phyloP scores from a whole-genome alignment of 1,140 invertebrate genomes.

The Steinernema feltiae region DNA sequence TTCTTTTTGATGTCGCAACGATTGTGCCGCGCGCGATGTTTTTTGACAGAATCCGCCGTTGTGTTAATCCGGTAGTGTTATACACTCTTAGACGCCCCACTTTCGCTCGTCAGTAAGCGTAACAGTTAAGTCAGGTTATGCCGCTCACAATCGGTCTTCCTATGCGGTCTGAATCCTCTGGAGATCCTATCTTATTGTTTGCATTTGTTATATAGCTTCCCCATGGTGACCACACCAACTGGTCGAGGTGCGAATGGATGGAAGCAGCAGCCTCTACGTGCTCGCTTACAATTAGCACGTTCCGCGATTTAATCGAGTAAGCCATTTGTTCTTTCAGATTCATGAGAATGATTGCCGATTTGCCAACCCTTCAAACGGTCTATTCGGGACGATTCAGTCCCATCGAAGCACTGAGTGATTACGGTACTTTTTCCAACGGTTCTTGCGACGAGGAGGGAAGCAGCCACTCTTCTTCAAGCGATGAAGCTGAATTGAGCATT shows the following conservation, averaged over 20 bases:
- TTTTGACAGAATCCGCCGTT: constrained; percentile 1
- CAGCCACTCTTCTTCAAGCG: neutral
- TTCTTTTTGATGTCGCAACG: neutral
- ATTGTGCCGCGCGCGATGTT: neutral
- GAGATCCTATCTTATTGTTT: neutral
- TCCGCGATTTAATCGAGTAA: neutral
- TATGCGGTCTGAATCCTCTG: too few relatives aligned
- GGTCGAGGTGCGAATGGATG: neutral
- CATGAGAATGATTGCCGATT: neutral
- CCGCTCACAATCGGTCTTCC: too few relatives aligned
- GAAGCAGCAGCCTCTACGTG: too few relatives aligned
- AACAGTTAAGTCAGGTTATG: neutral
- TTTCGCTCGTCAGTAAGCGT: neutral
- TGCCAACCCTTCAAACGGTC: neutral
- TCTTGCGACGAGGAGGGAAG: neutral
- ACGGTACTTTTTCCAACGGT: neutral
- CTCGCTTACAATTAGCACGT: neutral
- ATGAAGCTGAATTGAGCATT: neutral
- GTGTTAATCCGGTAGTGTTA: constrained; percentile 9
- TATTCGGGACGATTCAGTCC: neutral
- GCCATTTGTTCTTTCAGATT: constrained; percentile 7
- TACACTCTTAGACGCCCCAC: neutral
- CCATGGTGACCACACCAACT: neutral
- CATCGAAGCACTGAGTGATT: neutral
- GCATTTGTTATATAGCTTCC: too few relatives aligned